phyloP scores from a whole-genome alignment of 92 coral and sea anemone genomes.

The Epizoanthus ramosus region DNA sequence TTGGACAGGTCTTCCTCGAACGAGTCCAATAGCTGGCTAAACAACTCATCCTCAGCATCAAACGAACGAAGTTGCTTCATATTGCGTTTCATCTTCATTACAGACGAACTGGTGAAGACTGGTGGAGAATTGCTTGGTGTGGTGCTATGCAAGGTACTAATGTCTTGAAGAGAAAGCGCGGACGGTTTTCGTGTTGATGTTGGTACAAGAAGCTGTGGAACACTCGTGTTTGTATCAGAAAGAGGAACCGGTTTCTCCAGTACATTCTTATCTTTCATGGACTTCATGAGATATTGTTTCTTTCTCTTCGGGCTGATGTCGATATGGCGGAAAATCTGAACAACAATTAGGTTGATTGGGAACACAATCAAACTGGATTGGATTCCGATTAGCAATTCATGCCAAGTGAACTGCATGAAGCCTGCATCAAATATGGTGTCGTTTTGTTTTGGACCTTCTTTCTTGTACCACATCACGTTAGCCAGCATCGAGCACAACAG shows the following conservation, averaged over 20 bases:
- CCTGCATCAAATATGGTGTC: constrained; percentile 80
- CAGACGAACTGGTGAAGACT: constrained; percentile 21
- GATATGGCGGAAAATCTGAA: constrained; percentile 81
- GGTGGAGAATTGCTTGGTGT: constrained; percentile 30
- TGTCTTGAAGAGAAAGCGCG: constrained; percentile 57
- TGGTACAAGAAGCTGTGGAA: neutral
- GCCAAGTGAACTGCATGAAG: constrained; percentile 82
- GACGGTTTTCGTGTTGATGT: constrained; percentile 42
- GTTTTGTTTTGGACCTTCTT: constrained; percentile 59
- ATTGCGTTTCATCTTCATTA: constrained; percentile 8
- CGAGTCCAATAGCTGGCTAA: constrained; percentile 47
- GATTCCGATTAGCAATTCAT: constrained; percentile 80
- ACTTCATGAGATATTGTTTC: constrained; percentile 53
- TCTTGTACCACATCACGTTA: constrained; percentile 85
- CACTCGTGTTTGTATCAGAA: constrained; percentile 27
- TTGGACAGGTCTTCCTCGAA: constrained; percentile 16
- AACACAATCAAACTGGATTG: constrained; percentile 92
- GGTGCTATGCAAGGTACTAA: constrained; percentile 5
- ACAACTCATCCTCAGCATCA: constrained; percentile 53
- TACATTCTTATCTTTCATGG: constrained; percentile 4
- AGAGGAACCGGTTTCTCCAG: neutral
- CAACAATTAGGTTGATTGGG: constrained; percentile 89
- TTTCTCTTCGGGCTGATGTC: constrained; percentile 71
- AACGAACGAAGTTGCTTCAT: constrained; percentile 20
- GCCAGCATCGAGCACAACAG: constrained; percentile 89